A percentile compares a stretch with the other conserved stretches of the same genome.
Conservation (phyloP, 2,113 vertebrate species). For the Prietella phreatophila region DNA sequence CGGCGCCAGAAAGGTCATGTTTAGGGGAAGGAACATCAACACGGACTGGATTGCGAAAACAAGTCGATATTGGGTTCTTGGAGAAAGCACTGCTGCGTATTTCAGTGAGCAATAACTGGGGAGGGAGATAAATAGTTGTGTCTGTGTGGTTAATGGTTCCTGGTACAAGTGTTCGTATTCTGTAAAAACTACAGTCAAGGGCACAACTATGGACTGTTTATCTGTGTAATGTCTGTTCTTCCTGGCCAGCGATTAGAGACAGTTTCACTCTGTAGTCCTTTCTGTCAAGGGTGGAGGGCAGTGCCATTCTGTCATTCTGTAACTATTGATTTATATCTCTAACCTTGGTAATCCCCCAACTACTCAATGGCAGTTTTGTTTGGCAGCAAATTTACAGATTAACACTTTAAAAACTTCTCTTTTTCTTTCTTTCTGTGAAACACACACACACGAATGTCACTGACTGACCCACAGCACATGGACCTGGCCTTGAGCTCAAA, state of each 20-base stretch:
- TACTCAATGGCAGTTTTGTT: constrained; percentile 30
- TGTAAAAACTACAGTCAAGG: constrained; percentile 30
- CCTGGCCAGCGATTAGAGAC: constrained; percentile 18
- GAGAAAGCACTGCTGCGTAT: constrained; percentile 37
- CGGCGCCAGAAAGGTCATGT: constrained; percentile 63
- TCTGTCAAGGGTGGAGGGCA: constrained; percentile 1
- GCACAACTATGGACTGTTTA: constrained; percentile 25
- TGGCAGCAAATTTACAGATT: constrained; percentile 46
- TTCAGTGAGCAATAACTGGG: constrained; percentile 43
- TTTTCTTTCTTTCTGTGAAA: neutral
- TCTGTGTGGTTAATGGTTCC: constrained; percentile 29
- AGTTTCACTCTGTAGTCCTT: constrained; percentile 27
- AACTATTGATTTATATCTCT: constrained; percentile 37
- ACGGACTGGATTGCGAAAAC: constrained; percentile 33
- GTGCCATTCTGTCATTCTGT: constrained; percentile 35
- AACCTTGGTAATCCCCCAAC: constrained; percentile 40
- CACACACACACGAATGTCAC: neutral
- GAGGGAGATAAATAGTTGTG: constrained; percentile 14
- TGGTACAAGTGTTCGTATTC: constrained; percentile 7
- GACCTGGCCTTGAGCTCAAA: constrained; percentile 31
- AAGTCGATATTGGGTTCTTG: constrained; percentile 50
- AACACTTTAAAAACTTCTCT: constrained; percentile 40
- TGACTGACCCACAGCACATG: constrained; percentile 33
- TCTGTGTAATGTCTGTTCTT: constrained; percentile 28
- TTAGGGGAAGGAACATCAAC: constrained; percentile 59